Evolutionary conservation across 2,888 invertebrate genomes (phyloP), one percentile per base, ranked within the genome.

Genomic region (Halictus ligatus): DNA sequence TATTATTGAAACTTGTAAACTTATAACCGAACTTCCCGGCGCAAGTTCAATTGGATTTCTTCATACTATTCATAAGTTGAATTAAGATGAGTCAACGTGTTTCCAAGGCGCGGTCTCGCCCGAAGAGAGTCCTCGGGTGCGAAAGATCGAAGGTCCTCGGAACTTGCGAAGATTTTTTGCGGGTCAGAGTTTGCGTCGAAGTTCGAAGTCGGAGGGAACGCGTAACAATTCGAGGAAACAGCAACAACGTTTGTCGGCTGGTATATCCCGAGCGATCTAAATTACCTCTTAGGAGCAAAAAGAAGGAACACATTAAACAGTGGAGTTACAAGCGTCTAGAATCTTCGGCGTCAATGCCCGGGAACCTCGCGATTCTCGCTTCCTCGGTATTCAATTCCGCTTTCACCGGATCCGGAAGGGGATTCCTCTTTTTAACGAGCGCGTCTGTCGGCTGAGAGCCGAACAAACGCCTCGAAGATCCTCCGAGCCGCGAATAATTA

Each of bases 351-450:
- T 54, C 50, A 8, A 54, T 21, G 2, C 21, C 50, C 8, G 8
- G 50, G 50, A 8, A 21, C 21, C 21, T 54, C 8, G 50, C 50
- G 2, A 43, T 79, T 74, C 73, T 46, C 64, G 89, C 84, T 82
- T 79, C 69, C 76, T 84, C 75, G 88, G 84, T 29, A 67, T 89
- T 82, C 83, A 80, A 81, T 73, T 79, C 75, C 25, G 40, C 25
- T 54, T 54, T 54, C 35, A 58, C 29, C 35, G 50, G 5, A 43
- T n/a, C 13, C 21, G 40, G 35, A 58, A 54, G 35, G 40, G 43
- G 43, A 64, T 21, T 40, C 54, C 2, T 43, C 43, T 15, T 25
- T 69, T 67, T 78, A 80, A 80, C 25, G 60, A 85, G 50, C 73
- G 72, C 72, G 21, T 4, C 40, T 29, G 21, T 12, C 15, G 18